Conservation (phyloP, 2,888 invertebrate species). For the Apamea anceps region DNA sequence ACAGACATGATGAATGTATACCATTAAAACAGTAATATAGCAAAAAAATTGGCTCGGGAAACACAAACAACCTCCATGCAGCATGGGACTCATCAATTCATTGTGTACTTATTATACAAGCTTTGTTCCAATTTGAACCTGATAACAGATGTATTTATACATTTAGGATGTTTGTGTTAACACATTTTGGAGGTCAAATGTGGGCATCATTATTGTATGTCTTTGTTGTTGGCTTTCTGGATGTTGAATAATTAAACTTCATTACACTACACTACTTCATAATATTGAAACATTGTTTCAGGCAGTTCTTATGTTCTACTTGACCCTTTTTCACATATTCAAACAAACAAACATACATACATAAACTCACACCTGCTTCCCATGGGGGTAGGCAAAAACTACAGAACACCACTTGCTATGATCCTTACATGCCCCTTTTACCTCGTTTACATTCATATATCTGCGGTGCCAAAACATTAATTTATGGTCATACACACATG, state of each 20-base stretch:
- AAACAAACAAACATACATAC: too few species aligned
- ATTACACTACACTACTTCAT: background rate
- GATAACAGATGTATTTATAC: slow-evolving; percentile 36
- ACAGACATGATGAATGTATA: slow-evolving; percentile 20
- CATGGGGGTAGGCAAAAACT: background rate
- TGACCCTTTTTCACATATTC: background rate
- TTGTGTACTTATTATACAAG: slow-evolving; percentile 30
- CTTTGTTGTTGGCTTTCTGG: slow-evolving; percentile 20
- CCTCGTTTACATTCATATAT: background rate
- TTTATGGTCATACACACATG: too few species aligned
- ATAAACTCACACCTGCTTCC: too few species aligned
- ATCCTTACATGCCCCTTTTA: too few species aligned
- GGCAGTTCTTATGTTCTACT: background rate
- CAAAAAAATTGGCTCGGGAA: slow-evolving; percentile 46
- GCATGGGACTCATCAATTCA: slow-evolving; percentile 12
- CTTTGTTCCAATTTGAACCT: slow-evolving; percentile 42
- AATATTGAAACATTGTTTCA: background rate
- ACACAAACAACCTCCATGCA: slow-evolving; percentile 37
- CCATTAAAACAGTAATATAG: background rate
- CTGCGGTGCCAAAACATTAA: too few species aligned
- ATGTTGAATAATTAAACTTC: slow-evolving; percentile 16
- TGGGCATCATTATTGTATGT: slow-evolving; percentile 35
- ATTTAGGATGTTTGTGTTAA: slow-evolving; percentile 38
- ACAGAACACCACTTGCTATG: background rate
- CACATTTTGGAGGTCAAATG: slow-evolving; percentile 58